Evolutionary conservation across 2,888 invertebrate species (phyloP), one percentile per base, ranked within the genome.

Genomic region (Hedychridium roseum): DNA sequence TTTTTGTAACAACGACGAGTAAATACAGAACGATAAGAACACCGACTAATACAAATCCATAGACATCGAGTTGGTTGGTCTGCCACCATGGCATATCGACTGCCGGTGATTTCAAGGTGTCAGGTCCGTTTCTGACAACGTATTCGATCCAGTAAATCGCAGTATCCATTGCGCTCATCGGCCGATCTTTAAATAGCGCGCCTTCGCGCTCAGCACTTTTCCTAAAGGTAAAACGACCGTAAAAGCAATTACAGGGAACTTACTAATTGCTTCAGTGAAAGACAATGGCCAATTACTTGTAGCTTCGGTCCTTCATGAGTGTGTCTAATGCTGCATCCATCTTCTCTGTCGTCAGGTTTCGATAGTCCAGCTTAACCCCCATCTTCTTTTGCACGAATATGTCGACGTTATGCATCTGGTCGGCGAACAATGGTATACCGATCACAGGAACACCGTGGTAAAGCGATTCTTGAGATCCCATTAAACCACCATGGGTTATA

Each of bases 91-190:
- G 32, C 11, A 72, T 49, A 4, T 66, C 45, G 1, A 54, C 40
- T 0, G 63, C 59, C 5, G 67, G 59, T 1, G 73, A 69, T 54
- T 50, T 57, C 5, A 76, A 46, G 1, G 50, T 44, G 38, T 67
- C 34, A 1, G 49, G 52, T 0, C 73, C 73, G 34, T 74, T 62
- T 54, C 65, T 64, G 28, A 70, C 61, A 7, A 74, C 58, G 35
- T 70, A 74, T 51, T 73, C 73, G 14, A 72, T 50, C 74, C 74
- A 75, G 46, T 56, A 74, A 28, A 35, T 58, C 0, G 71, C 69
- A 0, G 60, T 64, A 2, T 73, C 66, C 46, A 62, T 41, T 1
- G 70, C 45, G 15, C 32, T 68, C 44, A 62, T 45, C 0, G 74
- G 74, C 36, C 73, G 66, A 44, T 77, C 74, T 6, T 56, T 49